Conservation (phyloP, 2,797 vertebrate genomes). For the Enoplosus armatus region DNA sequence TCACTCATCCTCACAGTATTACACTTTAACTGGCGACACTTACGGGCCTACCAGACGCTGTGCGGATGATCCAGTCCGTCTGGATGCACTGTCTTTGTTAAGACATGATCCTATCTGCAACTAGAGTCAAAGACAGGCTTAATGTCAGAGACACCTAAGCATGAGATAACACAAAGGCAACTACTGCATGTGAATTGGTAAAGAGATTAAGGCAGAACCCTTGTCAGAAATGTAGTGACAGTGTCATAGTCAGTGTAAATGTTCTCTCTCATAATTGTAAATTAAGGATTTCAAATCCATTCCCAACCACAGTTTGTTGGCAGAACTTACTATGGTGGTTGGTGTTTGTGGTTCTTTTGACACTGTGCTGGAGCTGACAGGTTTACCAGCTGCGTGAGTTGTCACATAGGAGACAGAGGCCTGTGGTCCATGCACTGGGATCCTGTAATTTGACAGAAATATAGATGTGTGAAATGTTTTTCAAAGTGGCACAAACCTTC, state of each 20-base stretch:
- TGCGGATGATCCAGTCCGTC: background rate
- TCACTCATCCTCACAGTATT: background rate
- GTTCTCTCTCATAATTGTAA: background rate
- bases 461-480: background rate
- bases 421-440: background rate
- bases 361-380: background rate
- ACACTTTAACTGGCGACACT: conserved; percentile 3
- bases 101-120: background rate
- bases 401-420: background rate
- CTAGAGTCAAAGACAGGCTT: background rate
- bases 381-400: background rate
- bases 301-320: background rate
- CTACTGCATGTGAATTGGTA: background rate
- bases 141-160: background rate
- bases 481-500: background rate
- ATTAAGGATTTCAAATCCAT: background rate
- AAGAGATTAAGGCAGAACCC: background rate
- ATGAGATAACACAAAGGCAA: background rate
- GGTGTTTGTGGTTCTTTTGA: background rate
- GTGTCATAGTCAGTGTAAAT: background rate
- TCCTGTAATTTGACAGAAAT: background rate
- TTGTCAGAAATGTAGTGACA: background rate
- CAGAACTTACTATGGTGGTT: background rate
- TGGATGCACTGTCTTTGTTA: background rate
- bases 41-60: background rate